Conservation (phyloP, 2,113 vertebrate genomes). For the Nematolebias whitei region DNA sequence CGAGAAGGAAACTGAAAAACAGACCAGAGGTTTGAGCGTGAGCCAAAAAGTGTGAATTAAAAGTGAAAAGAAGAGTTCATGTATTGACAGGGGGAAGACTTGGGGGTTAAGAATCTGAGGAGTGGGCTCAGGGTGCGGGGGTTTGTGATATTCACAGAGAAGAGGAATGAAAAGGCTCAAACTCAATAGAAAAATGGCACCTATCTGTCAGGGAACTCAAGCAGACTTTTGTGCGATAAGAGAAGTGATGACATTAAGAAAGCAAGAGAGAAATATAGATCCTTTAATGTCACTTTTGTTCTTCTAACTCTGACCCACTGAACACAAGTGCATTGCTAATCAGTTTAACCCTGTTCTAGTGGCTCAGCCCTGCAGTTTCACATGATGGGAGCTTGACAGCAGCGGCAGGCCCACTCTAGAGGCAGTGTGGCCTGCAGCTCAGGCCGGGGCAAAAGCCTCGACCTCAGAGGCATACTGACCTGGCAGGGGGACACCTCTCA, state of each 20-base stretch:
- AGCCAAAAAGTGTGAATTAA: slow-evolving; percentile 72
- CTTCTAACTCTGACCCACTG: slow-evolving; percentile 76
- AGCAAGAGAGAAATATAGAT: slow-evolving; percentile 72
- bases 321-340: slow-evolving; percentile 82
- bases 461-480: slow-evolving; percentile 78
- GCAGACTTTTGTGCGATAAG: slow-evolving; percentile 69
- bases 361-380: slow-evolving; percentile 70
- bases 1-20: slow-evolving; percentile 76
- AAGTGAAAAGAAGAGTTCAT: slow-evolving; percentile 73
- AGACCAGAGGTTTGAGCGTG: slow-evolving; percentile 69
- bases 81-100: slow-evolving; percentile 74
- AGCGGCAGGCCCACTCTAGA: slow-evolving; percentile 76
- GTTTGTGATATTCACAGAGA: slow-evolving; percentile 75
- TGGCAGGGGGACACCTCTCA: slow-evolving; percentile 76
- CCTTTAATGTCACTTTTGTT: slow-evolving; percentile 82
- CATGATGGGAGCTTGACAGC: slow-evolving; percentile 79
- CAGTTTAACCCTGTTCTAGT: slow-evolving; percentile 79
- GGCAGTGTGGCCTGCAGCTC: slow-evolving; percentile 65
- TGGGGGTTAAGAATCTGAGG: slow-evolving; percentile 71
- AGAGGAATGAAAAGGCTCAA: slow-evolving; percentile 66
- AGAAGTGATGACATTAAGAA: slow-evolving; percentile 67
- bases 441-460: slow-evolving; percentile 78
- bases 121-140: slow-evolving; percentile 70
- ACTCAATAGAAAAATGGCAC: slow-evolving; percentile 65
- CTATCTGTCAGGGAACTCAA: slow-evolving; percentile 69